Evolutionary conservation across 2,113 vertebrate genomes (phyloP).

Genomic region (Laticauda colubrina): DNA sequence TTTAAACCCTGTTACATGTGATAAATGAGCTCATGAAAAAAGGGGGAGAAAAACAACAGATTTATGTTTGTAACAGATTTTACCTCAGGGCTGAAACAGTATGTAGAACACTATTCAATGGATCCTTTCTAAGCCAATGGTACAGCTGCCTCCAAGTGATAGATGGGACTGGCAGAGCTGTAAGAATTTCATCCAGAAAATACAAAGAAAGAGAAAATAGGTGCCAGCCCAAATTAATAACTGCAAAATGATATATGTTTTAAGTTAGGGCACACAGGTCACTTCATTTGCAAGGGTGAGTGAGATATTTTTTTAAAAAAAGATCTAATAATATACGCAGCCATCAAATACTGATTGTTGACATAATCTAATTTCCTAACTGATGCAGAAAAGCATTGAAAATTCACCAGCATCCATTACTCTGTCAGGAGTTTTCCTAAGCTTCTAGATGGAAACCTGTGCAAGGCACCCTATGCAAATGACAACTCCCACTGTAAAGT

Average conservation of each 20-base stretch:
- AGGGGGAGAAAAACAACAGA: conserved; percentile 9
- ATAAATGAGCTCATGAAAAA: conserved; percentile 28
- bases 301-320: background rate
- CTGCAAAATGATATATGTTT: background rate
- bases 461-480: background rate
- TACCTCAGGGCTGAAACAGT: conserved; percentile 12
- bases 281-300: background rate
- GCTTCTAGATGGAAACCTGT: background rate
- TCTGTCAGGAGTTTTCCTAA: background rate
- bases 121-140: background rate
- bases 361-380: background rate
- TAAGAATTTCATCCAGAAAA: background rate
- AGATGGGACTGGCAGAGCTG: background rate
- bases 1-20: conserved; percentile 27
- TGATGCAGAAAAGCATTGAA: background rate
- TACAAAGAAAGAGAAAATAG: rapidly evolving
- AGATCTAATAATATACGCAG: background rate
- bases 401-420: background rate
- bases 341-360: background rate
- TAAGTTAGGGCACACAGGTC: background rate
- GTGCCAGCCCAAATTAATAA: background rate
- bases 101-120: conserved; percentile 4
- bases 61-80: conserved; percentile 31
- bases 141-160: conserved; percentile 1
- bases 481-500: background rate